Conservation (phyloP, 2,888 invertebrate species). For the Andrena haemorrhoa region DNA sequence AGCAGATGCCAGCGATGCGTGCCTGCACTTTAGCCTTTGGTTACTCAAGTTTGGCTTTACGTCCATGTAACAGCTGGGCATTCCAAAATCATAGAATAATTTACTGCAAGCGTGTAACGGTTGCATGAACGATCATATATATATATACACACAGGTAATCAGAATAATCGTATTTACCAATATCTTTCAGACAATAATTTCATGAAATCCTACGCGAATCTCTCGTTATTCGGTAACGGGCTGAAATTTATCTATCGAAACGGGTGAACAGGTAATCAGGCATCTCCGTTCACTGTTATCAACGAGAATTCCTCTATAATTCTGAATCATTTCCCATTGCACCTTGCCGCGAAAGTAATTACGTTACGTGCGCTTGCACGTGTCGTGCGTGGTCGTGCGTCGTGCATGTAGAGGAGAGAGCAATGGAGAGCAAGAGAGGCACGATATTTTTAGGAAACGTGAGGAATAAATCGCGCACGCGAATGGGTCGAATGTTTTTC, state of each 20-base stretch:
- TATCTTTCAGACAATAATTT: not conserved
- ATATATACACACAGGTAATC: not conserved
- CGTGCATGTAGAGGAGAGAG: not conserved
- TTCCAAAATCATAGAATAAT: not conserved
- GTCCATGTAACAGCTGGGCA: constrained; percentile 7
- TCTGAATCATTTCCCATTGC: not conserved
- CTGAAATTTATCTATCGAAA: not conserved
- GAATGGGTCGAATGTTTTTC: constrained; percentile 20
- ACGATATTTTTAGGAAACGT: not conserved
- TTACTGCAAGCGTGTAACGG: not conserved
- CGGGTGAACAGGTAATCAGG: not conserved
- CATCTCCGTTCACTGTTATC: not conserved
- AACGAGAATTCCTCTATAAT: not conserved
- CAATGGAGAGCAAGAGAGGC: too few relatives aligned
- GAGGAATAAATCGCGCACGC: not conserved
- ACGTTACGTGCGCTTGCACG: not conserved
- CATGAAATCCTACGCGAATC: not conserved
- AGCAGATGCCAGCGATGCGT: not conserved
- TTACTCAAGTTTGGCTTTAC: not conserved
- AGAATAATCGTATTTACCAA: not conserved
- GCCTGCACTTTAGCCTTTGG: not conserved
- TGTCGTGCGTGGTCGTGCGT: too few relatives aligned
- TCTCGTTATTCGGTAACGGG: not conserved
- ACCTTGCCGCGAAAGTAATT: not conserved
- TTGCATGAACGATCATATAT: not conserved